Base-by-base conservation (phyloP, 2,113 vertebrate genomes). In the Elachura formosa region DNA sequence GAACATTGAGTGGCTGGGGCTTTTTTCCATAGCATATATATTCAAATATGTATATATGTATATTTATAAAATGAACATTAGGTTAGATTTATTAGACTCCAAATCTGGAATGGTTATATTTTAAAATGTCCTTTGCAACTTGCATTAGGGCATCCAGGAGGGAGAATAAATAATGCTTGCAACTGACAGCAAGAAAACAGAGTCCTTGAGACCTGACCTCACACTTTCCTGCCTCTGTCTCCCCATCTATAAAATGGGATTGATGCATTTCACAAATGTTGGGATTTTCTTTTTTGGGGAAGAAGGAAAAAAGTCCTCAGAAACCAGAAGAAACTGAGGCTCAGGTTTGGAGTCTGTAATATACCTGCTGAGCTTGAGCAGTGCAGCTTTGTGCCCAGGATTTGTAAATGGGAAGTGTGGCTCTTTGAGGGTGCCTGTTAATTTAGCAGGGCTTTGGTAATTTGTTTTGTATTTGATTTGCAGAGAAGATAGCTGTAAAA, bases 51-150 rank as follows among this genome's bases (percentile, higher is more conserved):
- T 58, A 83, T 52, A 43, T 84, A 52, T 84, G 66, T 79, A 48
- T 91, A 93, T 83, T 87, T 85, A 83, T 84, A 49, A 84, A 84
- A 61, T 64, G 23, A 93, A 82, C 84, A 61, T 89, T 84, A 72
- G 62, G 77, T 92, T 91, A 75, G 64, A 48, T 90, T 84, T 94
- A 78, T 93, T 89, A 72, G 40, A 87, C 41, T 82, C 25, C 49
- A 92, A 89, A 76, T 94, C 38, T 91, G 72, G 75, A 87, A 61
- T 64, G 17, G 48, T 84, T 87, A 14, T 68, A 81, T 94, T 94
- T 94, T 82, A 43, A 78, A 75, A 82, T 72, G 62, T 84, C 66
- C 49, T 94, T 84, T 79, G 73, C 75, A 89, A 61, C n/a, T 86
- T 25, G 8, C 26, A 63, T 58, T 72, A 71, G 64, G 59, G n/a